These are phyloP conservation scores for Antennarius striatus DNA, from an alignment of 2,113 vertebrate genomes.

Conservation along the genomic window DNA sequence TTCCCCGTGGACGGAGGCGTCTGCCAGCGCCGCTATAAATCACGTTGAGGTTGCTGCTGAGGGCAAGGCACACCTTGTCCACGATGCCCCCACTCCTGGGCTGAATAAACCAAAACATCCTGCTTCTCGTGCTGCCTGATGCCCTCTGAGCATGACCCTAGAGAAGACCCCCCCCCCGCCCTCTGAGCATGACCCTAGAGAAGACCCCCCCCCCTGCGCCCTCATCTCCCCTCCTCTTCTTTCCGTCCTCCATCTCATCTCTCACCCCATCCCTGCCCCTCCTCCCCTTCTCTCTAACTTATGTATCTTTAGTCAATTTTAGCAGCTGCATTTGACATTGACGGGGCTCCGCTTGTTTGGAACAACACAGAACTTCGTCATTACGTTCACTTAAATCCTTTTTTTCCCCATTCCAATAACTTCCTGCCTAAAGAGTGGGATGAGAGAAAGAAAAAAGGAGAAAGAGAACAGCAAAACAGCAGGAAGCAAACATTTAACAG, in stretches of 20 bases:
- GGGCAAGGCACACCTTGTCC: constrained; percentile 87
- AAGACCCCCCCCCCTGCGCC: constrained; percentile 27
- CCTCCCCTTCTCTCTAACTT: constrained; percentile 27
- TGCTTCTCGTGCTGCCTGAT: constrained; percentile 81
- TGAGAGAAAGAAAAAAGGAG: constrained; percentile 36
- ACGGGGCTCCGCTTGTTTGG: constrained; percentile 37
- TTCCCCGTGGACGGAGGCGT: constrained; percentile 83
- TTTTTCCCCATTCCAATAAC: constrained; percentile 81
- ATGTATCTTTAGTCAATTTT: constrained; percentile 3
- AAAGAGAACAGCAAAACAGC: constrained; percentile 78
- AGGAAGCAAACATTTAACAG: constrained; percentile 85
- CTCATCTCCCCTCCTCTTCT: constrained; percentile 29
- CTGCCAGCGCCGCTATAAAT: constrained; percentile 84
- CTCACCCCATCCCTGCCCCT: constrained; percentile 26
- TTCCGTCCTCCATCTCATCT: constrained; percentile 38
- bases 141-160: constrained; percentile 71
- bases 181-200: constrained; percentile 71
- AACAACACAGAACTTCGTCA: constrained; percentile 22
- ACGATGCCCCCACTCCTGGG: constrained; percentile 80
- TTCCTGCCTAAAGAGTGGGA: constrained; percentile 84
- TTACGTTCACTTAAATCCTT: constrained; percentile 75
- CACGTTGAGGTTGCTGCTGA: constrained; percentile 80
- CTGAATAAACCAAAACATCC: constrained; percentile 91
- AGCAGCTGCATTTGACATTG: constrained; percentile 7
- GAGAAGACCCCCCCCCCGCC: constrained; percentile 54